A percentile compares a stretch with the other conserved stretches of the same genome.
These are phyloP conservation scores for Lycaon pictus DNA, from an alignment of 2,113 vertebrate species.

Conservation along the genomic window DNA sequence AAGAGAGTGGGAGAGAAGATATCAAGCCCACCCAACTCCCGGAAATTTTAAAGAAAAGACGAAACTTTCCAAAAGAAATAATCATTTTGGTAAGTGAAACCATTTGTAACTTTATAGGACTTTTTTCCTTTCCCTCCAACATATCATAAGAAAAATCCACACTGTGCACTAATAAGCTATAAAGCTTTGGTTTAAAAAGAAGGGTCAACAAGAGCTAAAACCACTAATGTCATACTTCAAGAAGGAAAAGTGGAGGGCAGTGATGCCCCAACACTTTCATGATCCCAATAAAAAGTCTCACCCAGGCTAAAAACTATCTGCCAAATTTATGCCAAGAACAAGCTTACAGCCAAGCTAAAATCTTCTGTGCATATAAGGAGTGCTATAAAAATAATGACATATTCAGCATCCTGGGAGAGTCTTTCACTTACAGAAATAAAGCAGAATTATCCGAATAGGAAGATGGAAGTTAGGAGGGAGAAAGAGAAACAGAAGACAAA, in stretches of 20 bases:
- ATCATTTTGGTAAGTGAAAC: slow-evolving; percentile 81
- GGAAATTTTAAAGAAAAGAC: slow-evolving; percentile 77
- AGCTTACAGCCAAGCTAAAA: slow-evolving; percentile 48
- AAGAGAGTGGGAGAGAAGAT: slow-evolving; percentile 8
- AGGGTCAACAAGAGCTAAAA: slow-evolving; percentile 79
- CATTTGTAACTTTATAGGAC: slow-evolving; percentile 69
- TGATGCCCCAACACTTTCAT: slow-evolving; percentile 59
- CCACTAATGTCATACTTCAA: slow-evolving; percentile 73
- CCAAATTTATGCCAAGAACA: slow-evolving; percentile 50
- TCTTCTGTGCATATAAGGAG: background rate
- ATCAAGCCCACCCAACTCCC: slow-evolving; percentile 78
- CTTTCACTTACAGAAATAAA: slow-evolving; percentile 20
- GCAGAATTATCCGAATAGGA: slow-evolving; percentile 47
- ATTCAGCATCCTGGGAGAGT: slow-evolving; percentile 20
- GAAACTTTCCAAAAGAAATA: slow-evolving; percentile 81
- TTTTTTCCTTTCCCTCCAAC: slow-evolving; percentile 66
- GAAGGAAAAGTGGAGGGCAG: slow-evolving; percentile 37
- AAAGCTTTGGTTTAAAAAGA: slow-evolving; percentile 72
- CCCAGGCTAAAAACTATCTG: slow-evolving; percentile 46
- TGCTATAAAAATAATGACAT: slow-evolving; percentile 44
- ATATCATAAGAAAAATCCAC: slow-evolving; percentile 75
- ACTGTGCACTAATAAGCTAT: slow-evolving; percentile 70
- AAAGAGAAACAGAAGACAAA: background rate
- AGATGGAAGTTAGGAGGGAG: background rate
- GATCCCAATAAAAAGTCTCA: slow-evolving; percentile 55